These are phyloP conservation scores for Scaptomyza reducta DNA, from an alignment of 2,888 invertebrate genomes.

Conservation along the genomic window DNA sequence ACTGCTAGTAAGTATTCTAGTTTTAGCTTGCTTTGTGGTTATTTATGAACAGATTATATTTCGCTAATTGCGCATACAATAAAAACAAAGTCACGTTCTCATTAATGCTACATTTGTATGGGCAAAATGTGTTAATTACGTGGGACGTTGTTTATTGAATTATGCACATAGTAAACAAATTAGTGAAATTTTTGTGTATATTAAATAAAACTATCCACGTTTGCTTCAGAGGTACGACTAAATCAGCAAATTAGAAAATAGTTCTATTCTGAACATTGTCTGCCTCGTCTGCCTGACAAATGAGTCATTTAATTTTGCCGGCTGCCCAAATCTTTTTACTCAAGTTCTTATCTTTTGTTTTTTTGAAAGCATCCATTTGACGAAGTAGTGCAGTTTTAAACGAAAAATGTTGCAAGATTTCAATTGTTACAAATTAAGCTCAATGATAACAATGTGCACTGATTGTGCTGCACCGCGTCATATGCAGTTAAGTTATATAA, in stretches of 20 bases:
- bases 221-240: conserved; percentile 7
- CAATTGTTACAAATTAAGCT: conserved; percentile 58
- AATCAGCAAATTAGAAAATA: conserved; percentile 2
- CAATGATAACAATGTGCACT: conserved; percentile 39
- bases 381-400: conserved; percentile 29
- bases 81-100: conserved; percentile 73
- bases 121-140: conserved; percentile 56
- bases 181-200: conserved; percentile 60
- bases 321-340: conserved; percentile 13
- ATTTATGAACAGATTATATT: conserved; percentile 22
- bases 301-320: conserved; percentile 37
- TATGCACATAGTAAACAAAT: conserved; percentile 56
- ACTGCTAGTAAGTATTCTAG: background rate
- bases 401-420: conserved; percentile 31
- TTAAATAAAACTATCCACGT: conserved; percentile 43
- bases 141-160: conserved; percentile 65
- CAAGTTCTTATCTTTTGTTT: conserved; percentile 6
- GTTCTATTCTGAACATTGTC: conserved; percentile 3
- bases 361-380: conserved; percentile 16
- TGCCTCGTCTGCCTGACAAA: conserved; percentile 1
- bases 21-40: conserved; percentile 18
- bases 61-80: conserved; percentile 54
- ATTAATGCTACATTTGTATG: conserved; percentile 52
- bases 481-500: conserved; percentile 19
- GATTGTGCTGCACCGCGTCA: background rate